phyloP scores from a whole-genome alignment of 1,140 invertebrate species.

The Lucilia sericata region DNA sequence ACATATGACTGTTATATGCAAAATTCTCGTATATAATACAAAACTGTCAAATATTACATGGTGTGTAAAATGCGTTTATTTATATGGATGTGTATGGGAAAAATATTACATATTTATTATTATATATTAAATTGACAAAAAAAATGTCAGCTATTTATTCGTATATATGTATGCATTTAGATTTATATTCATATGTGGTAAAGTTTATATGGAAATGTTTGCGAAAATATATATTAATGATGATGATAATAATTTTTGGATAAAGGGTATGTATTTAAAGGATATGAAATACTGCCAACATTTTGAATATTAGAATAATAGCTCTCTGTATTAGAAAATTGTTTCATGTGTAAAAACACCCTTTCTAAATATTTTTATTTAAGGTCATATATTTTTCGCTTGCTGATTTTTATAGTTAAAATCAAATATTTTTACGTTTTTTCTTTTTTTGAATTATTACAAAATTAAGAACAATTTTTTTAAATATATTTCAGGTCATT shows the following conservation, averaged over 20 bases:
- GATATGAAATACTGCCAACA: too few relatives aligned
- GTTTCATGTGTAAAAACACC: too few relatives aligned
- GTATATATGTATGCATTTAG: too few relatives aligned
- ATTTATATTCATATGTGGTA: too few relatives aligned
- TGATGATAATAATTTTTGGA: constrained; percentile 6
- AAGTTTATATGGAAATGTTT: too few relatives aligned
- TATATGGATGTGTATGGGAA: neutral
- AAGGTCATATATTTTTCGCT: neutral
- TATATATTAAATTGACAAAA: constrained; percentile 9
- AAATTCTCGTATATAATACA: neutral
- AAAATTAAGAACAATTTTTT: neutral
- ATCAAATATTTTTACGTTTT: constrained; percentile 1
- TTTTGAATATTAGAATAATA: too few relatives aligned
- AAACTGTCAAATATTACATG: neutral
- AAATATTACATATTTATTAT: neutral
- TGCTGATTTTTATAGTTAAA: neutral
- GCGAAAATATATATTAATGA: neutral
- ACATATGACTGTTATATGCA: neutral
- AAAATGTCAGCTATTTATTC: too few relatives aligned
- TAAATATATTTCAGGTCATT: neutral
- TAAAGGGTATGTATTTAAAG: neutral
- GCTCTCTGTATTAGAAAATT: too few relatives aligned
- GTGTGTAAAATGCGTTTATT: neutral
- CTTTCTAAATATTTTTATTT: too few relatives aligned
- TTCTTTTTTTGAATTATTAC: neutral